These are phyloP conservation scores for Panurus biarmicus DNA, from an alignment of 2,113 vertebrate species.

Conservation along the genomic window DNA sequence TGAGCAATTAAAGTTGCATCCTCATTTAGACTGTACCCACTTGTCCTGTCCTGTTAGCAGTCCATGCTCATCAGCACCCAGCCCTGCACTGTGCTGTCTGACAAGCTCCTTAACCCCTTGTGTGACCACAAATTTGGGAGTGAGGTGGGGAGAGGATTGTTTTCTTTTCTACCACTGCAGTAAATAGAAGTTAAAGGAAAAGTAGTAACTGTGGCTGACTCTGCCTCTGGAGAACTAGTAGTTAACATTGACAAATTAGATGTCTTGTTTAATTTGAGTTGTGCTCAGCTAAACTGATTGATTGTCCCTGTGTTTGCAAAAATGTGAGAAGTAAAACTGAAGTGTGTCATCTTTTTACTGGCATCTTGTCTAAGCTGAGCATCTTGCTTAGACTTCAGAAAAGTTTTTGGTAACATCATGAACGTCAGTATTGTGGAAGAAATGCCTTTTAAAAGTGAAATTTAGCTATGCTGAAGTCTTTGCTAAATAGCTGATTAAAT, in stretches of 20 bases:
- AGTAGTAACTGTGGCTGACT: not conserved
- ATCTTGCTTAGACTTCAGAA: constrained; percentile 4
- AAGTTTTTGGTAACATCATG: not conserved
- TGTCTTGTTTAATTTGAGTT: not conserved
- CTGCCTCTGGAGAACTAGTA: not conserved
- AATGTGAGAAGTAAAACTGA: not conserved
- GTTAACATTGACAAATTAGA: not conserved
- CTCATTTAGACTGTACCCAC: not conserved
- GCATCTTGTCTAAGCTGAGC: constrained; percentile 5
- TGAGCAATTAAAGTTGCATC: not conserved
- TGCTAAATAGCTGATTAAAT: constrained; percentile 5
- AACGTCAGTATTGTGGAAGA: not conserved
- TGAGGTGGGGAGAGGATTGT: not conserved
- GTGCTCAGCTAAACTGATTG: constrained; percentile 12
- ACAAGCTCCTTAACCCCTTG: not conserved
- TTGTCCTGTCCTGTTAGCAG: not conserved
- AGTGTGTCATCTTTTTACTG: not conserved
- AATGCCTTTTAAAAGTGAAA: constrained; percentile 13
- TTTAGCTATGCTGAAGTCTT: constrained; percentile 5
- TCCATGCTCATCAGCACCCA: not conserved
- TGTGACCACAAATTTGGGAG: not conserved
- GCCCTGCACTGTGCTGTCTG: not conserved
- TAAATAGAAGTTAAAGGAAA: not conserved
- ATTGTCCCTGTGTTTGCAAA: not conserved
- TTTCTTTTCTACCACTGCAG: not conserved